These are phyloP conservation scores for Panopea generosa DNA, from an alignment of 2,888 invertebrate species.

Conservation along the genomic window DNA sequence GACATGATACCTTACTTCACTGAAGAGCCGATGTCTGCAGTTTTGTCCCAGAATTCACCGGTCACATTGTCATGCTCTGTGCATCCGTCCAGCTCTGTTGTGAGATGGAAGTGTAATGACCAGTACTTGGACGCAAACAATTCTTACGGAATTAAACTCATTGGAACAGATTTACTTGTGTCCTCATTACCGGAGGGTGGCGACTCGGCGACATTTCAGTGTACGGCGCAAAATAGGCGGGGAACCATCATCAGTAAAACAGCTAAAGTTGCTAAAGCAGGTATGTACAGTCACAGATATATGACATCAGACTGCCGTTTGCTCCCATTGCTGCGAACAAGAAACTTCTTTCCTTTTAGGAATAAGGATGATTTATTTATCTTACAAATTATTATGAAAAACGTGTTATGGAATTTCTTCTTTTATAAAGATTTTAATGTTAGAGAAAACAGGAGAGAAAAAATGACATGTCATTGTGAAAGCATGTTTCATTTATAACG, in stretches of 20 bases:
- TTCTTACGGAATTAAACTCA: slow-evolving; percentile 59
- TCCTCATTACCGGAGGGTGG: slow-evolving; percentile 49
- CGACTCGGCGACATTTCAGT: slow-evolving; percentile 64
- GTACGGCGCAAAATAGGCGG: slow-evolving; percentile 57
- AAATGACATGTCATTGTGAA: no score
- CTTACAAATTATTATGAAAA: no score
- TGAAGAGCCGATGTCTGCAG: slow-evolving; percentile 65
- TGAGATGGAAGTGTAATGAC: slow-evolving; percentile 68
- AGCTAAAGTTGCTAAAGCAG: slow-evolving; percentile 69
- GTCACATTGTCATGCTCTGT: slow-evolving; percentile 64
- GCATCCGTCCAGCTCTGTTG: slow-evolving; percentile 58
- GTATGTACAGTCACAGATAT: no score
- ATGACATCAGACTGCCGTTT: not conserved
- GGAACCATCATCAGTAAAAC: slow-evolving; percentile 64
- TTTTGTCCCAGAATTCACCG: slow-evolving; percentile 63
- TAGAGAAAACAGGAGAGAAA: no score
- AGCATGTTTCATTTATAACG: no score
- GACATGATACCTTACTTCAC: slow-evolving; percentile 66
- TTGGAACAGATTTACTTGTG: slow-evolving; percentile 62
- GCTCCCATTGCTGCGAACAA: no score
- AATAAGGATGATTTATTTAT: no score
- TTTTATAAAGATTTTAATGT: no score
- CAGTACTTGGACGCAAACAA: slow-evolving; percentile 59
- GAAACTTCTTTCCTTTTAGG: no score
- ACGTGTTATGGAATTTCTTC: no score